A percentile compares a stretch with the other conserved stretches of the same genome.
Conservation (phyloP, 2,113 vertebrate genomes). For the Machaerirhynchus nigripectus region DNA sequence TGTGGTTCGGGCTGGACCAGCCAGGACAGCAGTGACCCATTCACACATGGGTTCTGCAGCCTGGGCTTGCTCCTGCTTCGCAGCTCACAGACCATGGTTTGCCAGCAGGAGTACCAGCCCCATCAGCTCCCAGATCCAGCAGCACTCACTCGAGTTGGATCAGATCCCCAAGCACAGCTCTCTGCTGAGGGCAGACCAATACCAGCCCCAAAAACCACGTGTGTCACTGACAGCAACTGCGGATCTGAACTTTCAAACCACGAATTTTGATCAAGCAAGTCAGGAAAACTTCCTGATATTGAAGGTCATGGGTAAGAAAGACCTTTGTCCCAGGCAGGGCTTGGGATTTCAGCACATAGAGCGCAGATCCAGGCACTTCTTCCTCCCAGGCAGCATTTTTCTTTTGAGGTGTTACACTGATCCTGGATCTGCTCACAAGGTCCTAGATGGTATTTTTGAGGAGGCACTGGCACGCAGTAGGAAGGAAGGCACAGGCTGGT, state of each 20-base stretch:
- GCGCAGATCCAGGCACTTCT: neutral
- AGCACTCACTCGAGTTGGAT: fast-evolving
- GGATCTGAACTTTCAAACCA: neutral
- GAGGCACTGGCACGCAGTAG: neutral
- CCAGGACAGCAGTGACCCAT: neutral
- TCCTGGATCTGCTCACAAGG: neutral
- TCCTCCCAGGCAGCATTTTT: neutral
- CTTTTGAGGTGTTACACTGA: no score
- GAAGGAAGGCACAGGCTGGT: neutral
- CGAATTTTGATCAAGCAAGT: neutral
- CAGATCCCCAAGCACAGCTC: neutral
- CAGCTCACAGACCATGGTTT: neutral
- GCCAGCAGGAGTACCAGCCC: neutral
- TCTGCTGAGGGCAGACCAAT: neutral
- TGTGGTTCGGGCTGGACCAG: neutral
- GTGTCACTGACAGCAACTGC: neutral
- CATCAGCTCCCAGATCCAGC: neutral
- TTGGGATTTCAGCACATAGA: neutral
- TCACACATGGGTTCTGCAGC: neutral
- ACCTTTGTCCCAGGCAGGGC: neutral
- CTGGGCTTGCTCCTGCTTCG: neutral
- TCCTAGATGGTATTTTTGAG: neutral
- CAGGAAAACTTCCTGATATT: neutral
- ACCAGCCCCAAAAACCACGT: neutral
- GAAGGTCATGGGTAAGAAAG: neutral